Base-by-base conservation (phyloP, 2,888 invertebrate genomes). In the Zygogramma bicolorata region DNA sequence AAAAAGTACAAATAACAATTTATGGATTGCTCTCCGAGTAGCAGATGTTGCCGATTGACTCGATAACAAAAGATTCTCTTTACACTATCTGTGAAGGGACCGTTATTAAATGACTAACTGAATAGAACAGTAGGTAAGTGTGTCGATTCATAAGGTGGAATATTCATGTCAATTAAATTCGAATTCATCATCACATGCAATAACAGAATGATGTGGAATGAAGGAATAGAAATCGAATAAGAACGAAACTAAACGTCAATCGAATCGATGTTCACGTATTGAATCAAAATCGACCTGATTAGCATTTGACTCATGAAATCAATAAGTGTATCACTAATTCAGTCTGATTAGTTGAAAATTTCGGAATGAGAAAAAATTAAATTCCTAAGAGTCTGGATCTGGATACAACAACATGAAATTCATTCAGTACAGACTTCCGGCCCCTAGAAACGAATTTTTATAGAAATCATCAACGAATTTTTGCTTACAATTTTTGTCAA, bases 51-150 rank as follows among this genome's bases (percentile, higher is more conserved):
- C 58, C 58, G 58, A 69, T 63, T 70, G 46, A 31, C 15, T 29
- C 34, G 22, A 65, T 65, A 59, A 46, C 59, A 31, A 20, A 42
- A 15, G 59, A 59, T 70, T 65, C 46, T 34, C 27, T 38, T 38
- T 15, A 6, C 27, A 49, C 57, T 70, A 65, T 59, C 22, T 27
- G 58, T 46, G 29, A 42, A 42, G 46, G 57, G 34, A 70, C 29
- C 59, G 58, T 46, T 29, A 40, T 0, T 1, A 3, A 42, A 57
- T n/a, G 15, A 25, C 59, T 25, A 7, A 6, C 7, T 25, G 59
- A 65, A 49, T 46, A 40, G 62, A 57, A 13, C 40, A 63, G 29
- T 69, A 63, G 70, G 70, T 70, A 65, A 70, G 70, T 70, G 22
- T 65, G 65, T 27, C 70, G 29, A 46, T 59, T 46, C n/a, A 60